A percentile compares a stretch with the other conserved stretches of the same genome.
Evolutionary conservation across 2,113 vertebrate species (phyloP).

Genomic region (Odocoileus virginianus): DNA sequence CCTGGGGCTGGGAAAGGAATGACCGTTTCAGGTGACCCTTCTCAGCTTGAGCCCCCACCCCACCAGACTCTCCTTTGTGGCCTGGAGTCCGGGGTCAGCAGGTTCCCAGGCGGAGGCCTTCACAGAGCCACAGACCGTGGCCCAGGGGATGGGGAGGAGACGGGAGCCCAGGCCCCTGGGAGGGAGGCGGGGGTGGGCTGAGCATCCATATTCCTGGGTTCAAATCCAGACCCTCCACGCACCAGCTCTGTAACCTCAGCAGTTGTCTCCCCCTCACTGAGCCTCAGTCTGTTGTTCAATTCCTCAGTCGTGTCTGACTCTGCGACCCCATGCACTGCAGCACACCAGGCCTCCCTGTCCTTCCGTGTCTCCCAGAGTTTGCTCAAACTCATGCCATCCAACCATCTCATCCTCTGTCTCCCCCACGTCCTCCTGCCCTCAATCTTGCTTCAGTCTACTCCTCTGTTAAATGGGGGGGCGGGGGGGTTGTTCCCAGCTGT

Average conservation of each 20-base stretch:
- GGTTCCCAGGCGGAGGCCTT: conserved; percentile 51
- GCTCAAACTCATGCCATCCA: not conserved
- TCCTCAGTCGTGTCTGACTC: not conserved
- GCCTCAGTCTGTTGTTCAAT: not conserved
- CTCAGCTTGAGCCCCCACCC: not conserved
- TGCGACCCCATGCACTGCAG: not conserved
- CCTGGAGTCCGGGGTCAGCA: conserved; percentile 36
- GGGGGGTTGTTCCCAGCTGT: not conserved
- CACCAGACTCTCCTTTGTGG: not conserved
- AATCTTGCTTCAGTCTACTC: not conserved
- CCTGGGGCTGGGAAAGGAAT: not conserved
- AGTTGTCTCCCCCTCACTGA: not conserved
- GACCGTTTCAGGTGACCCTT: conserved; percentile 42
- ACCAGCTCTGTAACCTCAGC: not conserved
- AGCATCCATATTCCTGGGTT: not conserved
- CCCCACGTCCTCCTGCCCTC: not conserved
- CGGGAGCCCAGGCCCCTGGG: not conserved
- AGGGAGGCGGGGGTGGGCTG: not conserved
- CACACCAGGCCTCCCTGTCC: not conserved
- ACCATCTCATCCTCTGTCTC: not conserved
- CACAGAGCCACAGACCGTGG: not conserved
- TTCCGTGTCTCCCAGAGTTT: not conserved
- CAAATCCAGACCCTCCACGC: not conserved
- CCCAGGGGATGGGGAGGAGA: not conserved
- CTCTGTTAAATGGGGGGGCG: not conserved